These are phyloP conservation scores for Chaetops frenatus DNA, from an alignment of 2,113 vertebrate species.

Conservation along the genomic window DNA sequence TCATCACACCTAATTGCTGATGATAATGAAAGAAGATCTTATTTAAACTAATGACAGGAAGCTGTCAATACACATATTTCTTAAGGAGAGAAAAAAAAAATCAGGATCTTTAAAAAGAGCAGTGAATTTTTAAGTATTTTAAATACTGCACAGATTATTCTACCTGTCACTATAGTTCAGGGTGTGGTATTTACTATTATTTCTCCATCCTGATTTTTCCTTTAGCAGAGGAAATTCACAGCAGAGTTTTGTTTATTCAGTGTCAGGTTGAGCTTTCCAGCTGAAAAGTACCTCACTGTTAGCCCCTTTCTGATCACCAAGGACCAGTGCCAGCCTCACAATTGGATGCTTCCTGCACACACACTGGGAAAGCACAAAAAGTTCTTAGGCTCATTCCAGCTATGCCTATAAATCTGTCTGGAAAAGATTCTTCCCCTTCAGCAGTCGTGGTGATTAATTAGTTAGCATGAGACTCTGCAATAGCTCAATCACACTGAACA, in stretches of 20 bases:
- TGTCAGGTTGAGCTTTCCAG: background rate
- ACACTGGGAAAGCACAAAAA: background rate
- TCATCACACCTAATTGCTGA: background rate
- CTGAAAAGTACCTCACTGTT: background rate
- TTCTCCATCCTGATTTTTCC: background rate
- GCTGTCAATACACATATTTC: background rate
- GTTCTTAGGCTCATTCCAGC: background rate
- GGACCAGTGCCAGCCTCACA: background rate
- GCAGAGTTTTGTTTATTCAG: background rate
- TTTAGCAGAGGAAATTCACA: background rate
- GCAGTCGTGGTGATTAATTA: slow-evolving; percentile 33
- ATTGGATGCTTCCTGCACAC: background rate
- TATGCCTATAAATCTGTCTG: background rate
- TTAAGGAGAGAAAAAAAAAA: background rate
- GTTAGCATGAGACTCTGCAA: background rate
- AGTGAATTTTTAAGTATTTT: background rate
- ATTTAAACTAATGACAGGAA: background rate
- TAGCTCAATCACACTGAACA: background rate
- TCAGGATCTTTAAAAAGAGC: background rate
- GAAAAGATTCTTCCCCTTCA: slow-evolving; percentile 5
- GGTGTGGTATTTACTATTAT: background rate
- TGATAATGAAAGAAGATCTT: background rate
- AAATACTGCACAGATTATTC: background rate
- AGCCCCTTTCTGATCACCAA: background rate
- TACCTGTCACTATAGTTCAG: background rate